These are phyloP conservation scores for Andrena minutula DNA, from an alignment of 2,888 invertebrate species.

Conservation along the genomic window DNA sequence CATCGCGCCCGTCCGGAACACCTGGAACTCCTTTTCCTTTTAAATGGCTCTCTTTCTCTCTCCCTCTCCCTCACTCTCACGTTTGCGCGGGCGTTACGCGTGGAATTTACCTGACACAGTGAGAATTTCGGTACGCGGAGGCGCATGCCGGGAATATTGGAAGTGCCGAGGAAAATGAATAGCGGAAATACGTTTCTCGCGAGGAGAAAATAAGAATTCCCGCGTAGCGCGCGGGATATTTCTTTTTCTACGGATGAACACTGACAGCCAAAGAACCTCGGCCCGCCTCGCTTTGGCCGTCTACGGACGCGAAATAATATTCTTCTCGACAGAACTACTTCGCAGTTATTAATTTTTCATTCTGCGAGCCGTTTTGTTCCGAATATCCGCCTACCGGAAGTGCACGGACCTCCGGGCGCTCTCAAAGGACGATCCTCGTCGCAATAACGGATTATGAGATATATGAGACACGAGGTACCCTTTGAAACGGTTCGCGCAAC, in stretches of 20 bases:
- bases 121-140: constrained; percentile 34
- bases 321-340: constrained; percentile 33
- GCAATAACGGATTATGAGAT: constrained; percentile 39
- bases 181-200: constrained; percentile 31
- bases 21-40: constrained; percentile 47
- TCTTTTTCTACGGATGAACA: constrained; percentile 28
- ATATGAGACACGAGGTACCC: neutral
- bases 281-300: neutral
- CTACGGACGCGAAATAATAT: constrained; percentile 37
- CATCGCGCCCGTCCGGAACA: constrained; percentile 37
- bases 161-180: constrained; percentile 47
- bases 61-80: neutral
- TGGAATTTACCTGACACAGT: constrained; percentile 20
- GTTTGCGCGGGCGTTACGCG: neutral
- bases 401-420: neutral
- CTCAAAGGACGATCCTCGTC: constrained; percentile 23
- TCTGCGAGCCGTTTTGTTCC: constrained; percentile 15
- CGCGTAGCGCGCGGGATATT: constrained; percentile 28
- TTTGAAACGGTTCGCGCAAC: neutral
- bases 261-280: constrained; percentile 35
- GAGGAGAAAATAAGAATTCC: constrained; percentile 57
- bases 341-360: constrained; percentile 57
- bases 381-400: constrained; percentile 14
- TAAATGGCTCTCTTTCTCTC: constrained; percentile 5
- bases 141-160: constrained; percentile 23